Conservation (phyloP, 2,113 vertebrate genomes). For the Tachuris rubrigastra region DNA sequence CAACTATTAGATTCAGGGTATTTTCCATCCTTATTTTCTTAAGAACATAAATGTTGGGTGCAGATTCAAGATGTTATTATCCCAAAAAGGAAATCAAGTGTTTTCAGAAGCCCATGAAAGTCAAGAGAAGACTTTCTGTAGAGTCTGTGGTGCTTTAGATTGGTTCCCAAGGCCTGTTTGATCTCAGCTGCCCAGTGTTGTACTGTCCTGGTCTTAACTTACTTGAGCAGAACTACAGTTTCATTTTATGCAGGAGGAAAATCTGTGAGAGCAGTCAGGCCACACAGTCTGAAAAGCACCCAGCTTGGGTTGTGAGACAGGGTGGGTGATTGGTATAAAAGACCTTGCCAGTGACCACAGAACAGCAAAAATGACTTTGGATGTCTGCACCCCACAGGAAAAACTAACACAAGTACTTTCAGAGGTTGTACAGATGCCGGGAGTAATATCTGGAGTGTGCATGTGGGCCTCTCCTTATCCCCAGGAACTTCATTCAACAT, state of each 20-base stretch:
- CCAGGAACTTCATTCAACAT: neutral
- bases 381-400: slow-evolving; percentile 7
- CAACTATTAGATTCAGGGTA: neutral
- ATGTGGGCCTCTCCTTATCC: neutral
- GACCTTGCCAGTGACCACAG: neutral
- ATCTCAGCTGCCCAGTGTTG: neutral
- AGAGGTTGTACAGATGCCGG: neutral
- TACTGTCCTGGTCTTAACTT: neutral
- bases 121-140: neutral
- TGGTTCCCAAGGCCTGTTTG: neutral
- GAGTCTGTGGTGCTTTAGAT: neutral
- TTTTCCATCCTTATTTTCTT: neutral
- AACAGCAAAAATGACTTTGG: neutral
- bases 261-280: neutral
- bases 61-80: neutral
- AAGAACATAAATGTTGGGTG: neutral
- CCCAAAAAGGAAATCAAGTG: neutral
- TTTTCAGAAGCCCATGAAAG: neutral
- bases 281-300: neutral
- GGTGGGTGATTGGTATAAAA: neutral
- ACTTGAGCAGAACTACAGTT: neutral
- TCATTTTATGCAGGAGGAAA: neutral
- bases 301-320: neutral
- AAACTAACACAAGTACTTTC: neutral
- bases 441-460: neutral